These are phyloP conservation scores for Chiloscyllium punctatum DNA, from an alignment of 2,797 vertebrate genomes.

Conservation along the genomic window DNA sequence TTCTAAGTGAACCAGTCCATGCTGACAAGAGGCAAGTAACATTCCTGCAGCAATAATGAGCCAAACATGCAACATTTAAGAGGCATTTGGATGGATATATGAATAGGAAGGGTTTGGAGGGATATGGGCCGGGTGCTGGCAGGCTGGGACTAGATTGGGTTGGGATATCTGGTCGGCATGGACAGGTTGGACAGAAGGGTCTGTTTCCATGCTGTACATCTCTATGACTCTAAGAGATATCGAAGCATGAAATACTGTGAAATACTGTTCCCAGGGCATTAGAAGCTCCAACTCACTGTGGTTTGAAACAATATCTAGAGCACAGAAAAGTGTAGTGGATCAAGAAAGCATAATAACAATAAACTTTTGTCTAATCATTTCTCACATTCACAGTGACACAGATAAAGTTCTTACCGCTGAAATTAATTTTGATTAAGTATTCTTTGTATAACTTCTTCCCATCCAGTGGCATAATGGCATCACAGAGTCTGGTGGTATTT, in stretches of 20 bases:
- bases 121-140: no score
- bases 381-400: neutral
- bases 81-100: no score
- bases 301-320: neutral
- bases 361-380: neutral
- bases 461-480: slow-evolving; percentile 86
- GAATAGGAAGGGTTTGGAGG: no score
- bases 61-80: neutral
- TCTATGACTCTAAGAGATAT: neutral
- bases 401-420: slow-evolving; percentile 74
- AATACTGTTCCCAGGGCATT: neutral
- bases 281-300: neutral
- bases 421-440: slow-evolving; percentile 90
- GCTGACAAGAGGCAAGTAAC: neutral
- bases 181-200: no score
- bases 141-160: no score
- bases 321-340: no score
- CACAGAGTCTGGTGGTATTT: slow-evolving; percentile 87
- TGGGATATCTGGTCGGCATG: no score
- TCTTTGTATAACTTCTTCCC: slow-evolving; percentile 89
- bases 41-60: neutral
- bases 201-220: no score
- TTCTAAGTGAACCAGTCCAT: neutral
- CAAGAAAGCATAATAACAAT: neutral
- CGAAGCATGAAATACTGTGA: neutral